Evolutionary conservation across 2,888 invertebrate genomes (phyloP), one percentile per base, ranked within the genome.

Genomic region (Parnassius apollo): DNA sequence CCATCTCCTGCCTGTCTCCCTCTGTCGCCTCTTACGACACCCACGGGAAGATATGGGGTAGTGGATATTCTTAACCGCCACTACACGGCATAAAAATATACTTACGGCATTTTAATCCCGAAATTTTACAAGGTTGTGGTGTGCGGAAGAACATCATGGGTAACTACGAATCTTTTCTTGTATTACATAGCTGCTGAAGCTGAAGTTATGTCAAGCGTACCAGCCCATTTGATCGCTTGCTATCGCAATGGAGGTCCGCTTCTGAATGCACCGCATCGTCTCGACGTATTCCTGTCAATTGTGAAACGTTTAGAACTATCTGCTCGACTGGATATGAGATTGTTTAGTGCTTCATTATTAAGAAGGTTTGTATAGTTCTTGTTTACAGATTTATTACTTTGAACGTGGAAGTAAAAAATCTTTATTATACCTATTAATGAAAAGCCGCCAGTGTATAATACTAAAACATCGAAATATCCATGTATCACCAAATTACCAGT

Each of bases 221-320:
- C 95, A 7, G 71, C 81, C n/a, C 86, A 93, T 66, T 82, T 95
- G 50, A 74, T 89, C 66, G 86, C 92, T 73, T 95, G 95, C 75
- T 95, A 95, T 76, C 85, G 88, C 57, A 83, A 85, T 46, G 88
- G 92, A 22, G 91, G 88, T 1, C 90, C 92, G 0, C 72, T 82
- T 44, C 73, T 88, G 22, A 81, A 83, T 54, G 90, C 94, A 42
- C 94, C 95, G 0, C 82, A 92, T 65, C 93, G 94, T 18, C 78
- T 95, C 4, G 93, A 93, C 67, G 86, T 94, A 1, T 84, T 94
- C 59, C 81, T 95, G 25, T 94, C 95, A 60, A 78, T 95, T 11
- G 71, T 95, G 45, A 90, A 93, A 70, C 94, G 94, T 81, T 79
- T 94, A 61, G 95, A 95, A 76, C 77, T 81, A 59, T 84, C 91